phyloP scores from a whole-genome alignment of 1,140 invertebrate genomes.

The Caerostris extrusa region DNA sequence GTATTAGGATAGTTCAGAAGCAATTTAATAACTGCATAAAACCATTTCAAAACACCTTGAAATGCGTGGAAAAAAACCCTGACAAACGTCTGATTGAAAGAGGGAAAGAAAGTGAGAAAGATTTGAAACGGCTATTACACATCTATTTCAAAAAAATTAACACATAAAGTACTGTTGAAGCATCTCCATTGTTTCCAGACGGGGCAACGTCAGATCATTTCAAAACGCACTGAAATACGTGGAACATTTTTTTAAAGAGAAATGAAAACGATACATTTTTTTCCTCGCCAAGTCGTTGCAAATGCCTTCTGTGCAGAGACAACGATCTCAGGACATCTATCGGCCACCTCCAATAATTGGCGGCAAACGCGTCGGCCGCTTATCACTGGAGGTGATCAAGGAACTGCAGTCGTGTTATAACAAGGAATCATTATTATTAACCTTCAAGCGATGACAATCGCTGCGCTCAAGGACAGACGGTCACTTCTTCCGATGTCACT shows the following conservation, averaged over 20 bases:
- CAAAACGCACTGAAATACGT: too few relatives aligned
- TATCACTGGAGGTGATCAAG: conserved; percentile 58
- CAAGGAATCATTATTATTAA: conserved; percentile 76
- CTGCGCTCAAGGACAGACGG: conserved; percentile 60
- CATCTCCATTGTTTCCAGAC: too few relatives aligned
- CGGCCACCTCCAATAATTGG: conserved; percentile 65
- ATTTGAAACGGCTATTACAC: too few relatives aligned
- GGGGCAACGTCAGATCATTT: too few relatives aligned
- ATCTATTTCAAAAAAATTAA: too few relatives aligned
- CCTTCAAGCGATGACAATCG: conserved; percentile 67
- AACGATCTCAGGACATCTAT: conserved; percentile 42
- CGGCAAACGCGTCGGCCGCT: conserved; percentile 33
- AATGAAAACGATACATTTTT: conserved; percentile 16
- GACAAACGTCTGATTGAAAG: too few relatives aligned
- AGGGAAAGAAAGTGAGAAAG: too few relatives aligned
- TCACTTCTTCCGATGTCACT: conserved; percentile 64
- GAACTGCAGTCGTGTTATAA: conserved; percentile 67
- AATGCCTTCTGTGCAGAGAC: conserved; percentile 3
- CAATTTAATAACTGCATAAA: too few relatives aligned
- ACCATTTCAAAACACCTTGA: too few relatives aligned
- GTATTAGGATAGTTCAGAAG: too few relatives aligned
- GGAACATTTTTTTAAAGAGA: background rate
- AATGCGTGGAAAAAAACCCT: too few relatives aligned
- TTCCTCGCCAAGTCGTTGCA: background rate
- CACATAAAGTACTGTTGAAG: too few relatives aligned